Conservation (phyloP, 2,888 invertebrate species). For the Drosophila melanocephala region DNA sequence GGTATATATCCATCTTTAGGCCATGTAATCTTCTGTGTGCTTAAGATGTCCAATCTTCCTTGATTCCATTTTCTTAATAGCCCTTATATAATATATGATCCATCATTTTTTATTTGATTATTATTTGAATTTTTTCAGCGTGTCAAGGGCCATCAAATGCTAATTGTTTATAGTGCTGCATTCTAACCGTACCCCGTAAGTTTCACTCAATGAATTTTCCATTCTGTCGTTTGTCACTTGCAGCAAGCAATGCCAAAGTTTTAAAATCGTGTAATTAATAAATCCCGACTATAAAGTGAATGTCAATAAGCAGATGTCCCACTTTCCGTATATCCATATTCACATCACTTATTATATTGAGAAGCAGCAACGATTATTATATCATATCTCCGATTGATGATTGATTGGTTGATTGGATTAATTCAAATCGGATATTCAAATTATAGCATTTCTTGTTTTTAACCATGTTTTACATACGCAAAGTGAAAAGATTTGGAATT, state of each 20-base stretch:
- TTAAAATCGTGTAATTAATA: background rate
- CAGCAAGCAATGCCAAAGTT: constrained; percentile 8
- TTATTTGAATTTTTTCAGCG: constrained; percentile 20
- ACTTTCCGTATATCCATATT: too few species aligned
- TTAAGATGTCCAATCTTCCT: background rate
- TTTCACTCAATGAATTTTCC: background rate
- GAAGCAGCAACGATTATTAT: background rate
- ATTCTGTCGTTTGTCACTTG: constrained; percentile 26
- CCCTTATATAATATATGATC: background rate
- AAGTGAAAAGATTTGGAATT: too few species aligned
- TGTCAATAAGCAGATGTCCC: background rate
- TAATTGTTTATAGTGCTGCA: constrained; percentile 38
- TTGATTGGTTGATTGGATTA: background rate
- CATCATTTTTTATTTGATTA: constrained; percentile 3
- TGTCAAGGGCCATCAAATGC: constrained; percentile 38
- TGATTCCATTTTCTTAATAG: background rate
- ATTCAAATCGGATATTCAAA: background rate
- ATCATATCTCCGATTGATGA: background rate
- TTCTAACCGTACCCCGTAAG: too few species aligned
- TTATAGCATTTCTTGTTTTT: background rate
- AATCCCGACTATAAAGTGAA: too few species aligned
- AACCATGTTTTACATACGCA: background rate
- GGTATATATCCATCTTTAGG: background rate
- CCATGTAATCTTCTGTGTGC: background rate
- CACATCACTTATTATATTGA: background rate